These are phyloP conservation scores for Empis stercorea DNA, from an alignment of 2,888 invertebrate species.

Conservation along the genomic window DNA sequence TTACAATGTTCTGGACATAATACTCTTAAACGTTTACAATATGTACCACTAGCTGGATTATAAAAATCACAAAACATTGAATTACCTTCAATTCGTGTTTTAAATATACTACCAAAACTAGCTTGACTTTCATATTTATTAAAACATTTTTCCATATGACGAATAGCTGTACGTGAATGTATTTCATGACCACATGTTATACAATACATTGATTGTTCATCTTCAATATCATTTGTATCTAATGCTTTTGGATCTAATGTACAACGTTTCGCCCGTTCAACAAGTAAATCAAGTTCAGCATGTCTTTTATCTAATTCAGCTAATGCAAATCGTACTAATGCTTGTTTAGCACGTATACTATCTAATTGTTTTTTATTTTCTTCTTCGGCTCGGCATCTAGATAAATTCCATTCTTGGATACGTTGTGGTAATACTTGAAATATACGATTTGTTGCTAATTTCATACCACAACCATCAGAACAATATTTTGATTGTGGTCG, in stretches of 20 bases:
- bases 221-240: conserved; percentile 48
- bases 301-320: conserved; percentile 69
- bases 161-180: conserved; percentile 78
- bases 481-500: conserved; percentile 83
- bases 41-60: conserved; percentile 76
- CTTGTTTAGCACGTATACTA: conserved; percentile 64
- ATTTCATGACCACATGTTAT: conserved; percentile 96
- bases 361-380: conserved; percentile 57
- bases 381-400: conserved; percentile 76
- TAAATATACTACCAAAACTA: conserved; percentile 88
- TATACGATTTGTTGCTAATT: conserved; percentile 73
- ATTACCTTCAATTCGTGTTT: conserved; percentile 87
- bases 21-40: conserved; percentile 89
- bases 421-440: conserved; percentile 78
- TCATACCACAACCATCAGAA: conserved; percentile 79
- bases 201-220: conserved; percentile 74
- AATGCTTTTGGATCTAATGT: conserved; percentile 48
- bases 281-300: conserved; percentile 61
- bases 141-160: conserved; percentile 97
- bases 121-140: conserved; percentile 96
- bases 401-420: conserved; percentile 86
- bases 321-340: conserved; percentile 63
- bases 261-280: conserved; percentile 64
- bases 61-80: conserved; percentile 97
- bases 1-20: conserved; percentile 97